A percentile compares a stretch with the other conserved stretches of the same genome.
phyloP scores from a whole-genome alignment of 2,113 vertebrate species.

The Lampris incognitus region DNA sequence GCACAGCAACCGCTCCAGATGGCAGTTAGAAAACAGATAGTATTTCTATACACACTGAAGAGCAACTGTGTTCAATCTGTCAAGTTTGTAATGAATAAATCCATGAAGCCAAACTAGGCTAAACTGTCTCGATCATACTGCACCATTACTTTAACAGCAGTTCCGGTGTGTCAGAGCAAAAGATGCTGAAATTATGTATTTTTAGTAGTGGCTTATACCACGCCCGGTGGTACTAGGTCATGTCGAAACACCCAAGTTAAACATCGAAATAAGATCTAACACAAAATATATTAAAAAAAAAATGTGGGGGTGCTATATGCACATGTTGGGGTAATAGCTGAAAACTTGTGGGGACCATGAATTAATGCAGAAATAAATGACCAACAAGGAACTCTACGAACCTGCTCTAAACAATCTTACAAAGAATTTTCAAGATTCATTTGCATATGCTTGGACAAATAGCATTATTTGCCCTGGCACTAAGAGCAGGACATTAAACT shows the following conservation, averaged over 20 bases:
- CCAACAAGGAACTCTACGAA: background rate
- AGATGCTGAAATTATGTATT: constrained; percentile 56
- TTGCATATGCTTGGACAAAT: constrained; percentile 39
- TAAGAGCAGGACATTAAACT: constrained; percentile 36
- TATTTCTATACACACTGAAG: constrained; percentile 50
- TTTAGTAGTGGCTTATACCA: constrained; percentile 62
- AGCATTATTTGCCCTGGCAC: constrained; percentile 48
- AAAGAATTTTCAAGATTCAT: constrained; percentile 32
- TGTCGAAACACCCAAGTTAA: constrained; percentile 61
- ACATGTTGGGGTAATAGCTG: background rate
- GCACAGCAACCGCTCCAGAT: constrained; percentile 63
- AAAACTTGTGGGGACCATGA: constrained; percentile 11
- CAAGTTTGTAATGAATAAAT: constrained; percentile 33
- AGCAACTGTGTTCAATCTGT: constrained; percentile 49
- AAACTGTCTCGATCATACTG: constrained; percentile 40
- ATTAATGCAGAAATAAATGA: constrained; percentile 5
- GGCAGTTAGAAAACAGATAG: constrained; percentile 64
- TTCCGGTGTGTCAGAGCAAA: constrained; percentile 47
- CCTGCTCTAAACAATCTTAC: background rate
- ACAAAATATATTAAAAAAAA: constrained; percentile 41
- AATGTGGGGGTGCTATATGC: constrained; percentile 7
- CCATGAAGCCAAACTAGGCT: constrained; percentile 39
- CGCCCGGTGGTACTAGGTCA: constrained; percentile 48
- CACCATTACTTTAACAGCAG: constrained; percentile 39
- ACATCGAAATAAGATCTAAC: constrained; percentile 63